Conservation (phyloP, 2,797 vertebrate species). For the Neosilurus hyrtlii region DNA sequence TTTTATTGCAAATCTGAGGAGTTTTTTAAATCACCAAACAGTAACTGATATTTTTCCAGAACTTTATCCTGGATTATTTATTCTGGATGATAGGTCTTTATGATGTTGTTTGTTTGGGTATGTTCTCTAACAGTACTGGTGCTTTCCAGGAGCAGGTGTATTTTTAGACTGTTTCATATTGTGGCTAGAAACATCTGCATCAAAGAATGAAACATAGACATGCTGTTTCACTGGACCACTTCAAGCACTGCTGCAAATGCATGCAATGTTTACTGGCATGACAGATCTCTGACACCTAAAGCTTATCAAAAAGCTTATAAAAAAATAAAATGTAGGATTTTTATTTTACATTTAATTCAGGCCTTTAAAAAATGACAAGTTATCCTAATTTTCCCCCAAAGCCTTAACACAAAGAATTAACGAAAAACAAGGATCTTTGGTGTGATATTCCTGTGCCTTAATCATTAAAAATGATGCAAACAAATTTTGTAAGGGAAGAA, state of each 20-base stretch:
- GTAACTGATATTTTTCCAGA: background rate
- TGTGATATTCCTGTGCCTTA: too few species aligned
- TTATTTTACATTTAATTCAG: background rate
- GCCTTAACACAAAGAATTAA: too few species aligned
- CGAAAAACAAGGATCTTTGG: too few species aligned
- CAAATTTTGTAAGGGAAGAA: background rate
- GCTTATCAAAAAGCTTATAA: background rate
- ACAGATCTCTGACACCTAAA: background rate
- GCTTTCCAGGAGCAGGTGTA: constrained; percentile 2
- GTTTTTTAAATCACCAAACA: too few species aligned
- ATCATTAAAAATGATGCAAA: background rate
- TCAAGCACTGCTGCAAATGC: background rate
- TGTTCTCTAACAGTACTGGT: background rate
- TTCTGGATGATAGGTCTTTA: background rate
- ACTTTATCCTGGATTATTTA: background rate
- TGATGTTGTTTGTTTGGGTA: background rate
- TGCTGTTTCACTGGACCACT: background rate
- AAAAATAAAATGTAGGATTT: background rate
- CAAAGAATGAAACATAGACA: background rate
- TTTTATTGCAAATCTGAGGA: too few species aligned
- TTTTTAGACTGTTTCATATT: constrained; percentile 3
- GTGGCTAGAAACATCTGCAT: background rate
- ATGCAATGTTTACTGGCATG: background rate
- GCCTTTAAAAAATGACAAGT: background rate
- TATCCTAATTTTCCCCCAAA: background rate